phyloP scores from a whole-genome alignment of 2,888 invertebrate genomes.

The Calliopum simillimum region DNA sequence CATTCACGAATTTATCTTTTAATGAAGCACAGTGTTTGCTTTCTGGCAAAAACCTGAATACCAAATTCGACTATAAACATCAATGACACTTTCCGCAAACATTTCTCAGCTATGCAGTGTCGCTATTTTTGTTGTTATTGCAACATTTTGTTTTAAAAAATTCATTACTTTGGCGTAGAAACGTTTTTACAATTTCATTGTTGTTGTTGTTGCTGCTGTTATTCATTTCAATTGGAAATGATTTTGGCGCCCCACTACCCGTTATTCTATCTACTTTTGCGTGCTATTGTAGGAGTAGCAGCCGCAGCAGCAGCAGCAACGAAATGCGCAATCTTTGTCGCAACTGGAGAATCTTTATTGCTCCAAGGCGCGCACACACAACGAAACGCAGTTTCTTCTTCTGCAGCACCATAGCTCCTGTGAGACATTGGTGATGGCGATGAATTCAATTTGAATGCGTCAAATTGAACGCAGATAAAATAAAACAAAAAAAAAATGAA shows the following conservation, averaged over 20 bases:
- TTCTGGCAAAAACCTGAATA: background rate
- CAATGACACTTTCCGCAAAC: background rate
- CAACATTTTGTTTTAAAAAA: constrained; percentile 19
- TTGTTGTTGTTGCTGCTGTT: constrained; percentile 1
- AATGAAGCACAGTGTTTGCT: no score
- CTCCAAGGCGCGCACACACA: constrained; percentile 7
- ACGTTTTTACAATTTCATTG: background rate
- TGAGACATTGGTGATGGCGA: constrained; percentile 2
- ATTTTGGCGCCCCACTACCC: background rate
- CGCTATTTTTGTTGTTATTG: background rate
- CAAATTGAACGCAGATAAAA: background rate
- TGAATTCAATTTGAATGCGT: constrained; percentile 26
- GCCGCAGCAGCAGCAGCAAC: background rate
- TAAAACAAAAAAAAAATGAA: background rate
- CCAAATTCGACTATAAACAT: background rate
- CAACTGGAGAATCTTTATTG: constrained; percentile 2
- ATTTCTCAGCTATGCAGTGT: background rate
- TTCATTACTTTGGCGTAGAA: constrained; percentile 9
- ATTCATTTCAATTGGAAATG: constrained; percentile 28
- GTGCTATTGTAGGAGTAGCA: no score
- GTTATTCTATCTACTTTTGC: no score
- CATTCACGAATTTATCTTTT: no score
- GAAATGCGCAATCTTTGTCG: constrained; percentile 20
- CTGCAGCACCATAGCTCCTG: no score
- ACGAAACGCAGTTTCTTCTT: background rate